Conservation (phyloP, 2,797 vertebrate genomes). For the Natrix natrix region DNA sequence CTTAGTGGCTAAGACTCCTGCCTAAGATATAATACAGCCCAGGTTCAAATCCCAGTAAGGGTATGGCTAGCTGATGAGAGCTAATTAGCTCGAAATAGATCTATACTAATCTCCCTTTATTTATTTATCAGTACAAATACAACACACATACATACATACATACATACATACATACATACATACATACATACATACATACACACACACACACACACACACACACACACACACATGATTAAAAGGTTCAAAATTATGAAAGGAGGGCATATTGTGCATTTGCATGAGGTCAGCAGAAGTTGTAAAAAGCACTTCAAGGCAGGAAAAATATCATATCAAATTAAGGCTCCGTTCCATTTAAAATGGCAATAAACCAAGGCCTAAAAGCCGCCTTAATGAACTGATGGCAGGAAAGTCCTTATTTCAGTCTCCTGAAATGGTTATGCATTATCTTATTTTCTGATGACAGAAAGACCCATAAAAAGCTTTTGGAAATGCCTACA, state of each 20-base stretch:
- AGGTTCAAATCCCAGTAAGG: too few species aligned
- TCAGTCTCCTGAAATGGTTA: not conserved
- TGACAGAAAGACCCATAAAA: not conserved
- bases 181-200: slow-evolving; percentile 23
- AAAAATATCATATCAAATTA: slow-evolving; percentile 33
- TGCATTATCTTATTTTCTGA: not conserved
- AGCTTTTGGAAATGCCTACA: not conserved
- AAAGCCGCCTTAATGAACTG: slow-evolving; percentile 1
- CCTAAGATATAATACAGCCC: too few species aligned
- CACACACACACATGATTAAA: too few species aligned
- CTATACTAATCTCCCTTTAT: too few species aligned
- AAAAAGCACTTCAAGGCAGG: slow-evolving; percentile 40
- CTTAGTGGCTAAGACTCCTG: too few species aligned
- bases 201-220: too few species aligned
- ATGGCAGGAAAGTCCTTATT: not conserved
- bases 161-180: too few species aligned
- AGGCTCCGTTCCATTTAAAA: slow-evolving; percentile 19
- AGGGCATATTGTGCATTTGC: slow-evolving; percentile 20
- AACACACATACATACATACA: too few species aligned
- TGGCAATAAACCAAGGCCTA: not conserved
- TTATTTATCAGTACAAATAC: too few species aligned
- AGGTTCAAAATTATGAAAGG: slow-evolving; percentile 36
- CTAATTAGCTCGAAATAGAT: too few species aligned
- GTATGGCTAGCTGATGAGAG: too few species aligned
- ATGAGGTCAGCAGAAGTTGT: slow-evolving; percentile 19